Conservation (phyloP, 1,140 invertebrate species). For the Brachionus rubens region DNA sequence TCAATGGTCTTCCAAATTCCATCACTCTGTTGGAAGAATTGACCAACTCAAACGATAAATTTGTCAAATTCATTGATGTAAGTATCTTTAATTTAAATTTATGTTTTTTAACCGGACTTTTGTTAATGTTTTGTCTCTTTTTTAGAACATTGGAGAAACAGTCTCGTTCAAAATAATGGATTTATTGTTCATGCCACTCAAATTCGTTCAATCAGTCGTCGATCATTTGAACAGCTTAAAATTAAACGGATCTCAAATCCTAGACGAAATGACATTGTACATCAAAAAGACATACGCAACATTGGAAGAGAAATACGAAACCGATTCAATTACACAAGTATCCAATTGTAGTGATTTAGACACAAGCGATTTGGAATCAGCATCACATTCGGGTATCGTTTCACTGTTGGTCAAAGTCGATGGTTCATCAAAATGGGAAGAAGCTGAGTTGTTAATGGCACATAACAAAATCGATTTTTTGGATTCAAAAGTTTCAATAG, state of each 20-base stretch:
- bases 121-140: neutral
- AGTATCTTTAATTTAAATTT: neutral
- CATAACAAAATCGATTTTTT: neutral
- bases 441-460: neutral
- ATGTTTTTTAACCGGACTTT: neutral
- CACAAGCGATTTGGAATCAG: neutral
- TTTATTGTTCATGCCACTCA: slow-evolving; percentile 36
- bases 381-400: neutral
- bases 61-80: slow-evolving; percentile 18
- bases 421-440: neutral
- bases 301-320: slow-evolving; percentile 11
- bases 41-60: neutral
- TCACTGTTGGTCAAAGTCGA: neutral
- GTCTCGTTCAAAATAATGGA: slow-evolving; percentile 24
- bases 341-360: slow-evolving; percentile 5
- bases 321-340: neutral
- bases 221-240: neutral
- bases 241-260: neutral
- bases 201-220: slow-evolving; percentile 1
- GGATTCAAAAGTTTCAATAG: neutral
- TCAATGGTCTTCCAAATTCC: slow-evolving; percentile 12
- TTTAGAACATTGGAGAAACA: slow-evolving; percentile 14
- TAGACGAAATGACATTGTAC: neutral
- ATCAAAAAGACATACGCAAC: neutral
- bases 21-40: slow-evolving; percentile 1